Evolutionary conservation across 2,797 vertebrate species (phyloP), one percentile per base, ranked within the genome.

Genomic region (Tolypeutes matacus): DNA sequence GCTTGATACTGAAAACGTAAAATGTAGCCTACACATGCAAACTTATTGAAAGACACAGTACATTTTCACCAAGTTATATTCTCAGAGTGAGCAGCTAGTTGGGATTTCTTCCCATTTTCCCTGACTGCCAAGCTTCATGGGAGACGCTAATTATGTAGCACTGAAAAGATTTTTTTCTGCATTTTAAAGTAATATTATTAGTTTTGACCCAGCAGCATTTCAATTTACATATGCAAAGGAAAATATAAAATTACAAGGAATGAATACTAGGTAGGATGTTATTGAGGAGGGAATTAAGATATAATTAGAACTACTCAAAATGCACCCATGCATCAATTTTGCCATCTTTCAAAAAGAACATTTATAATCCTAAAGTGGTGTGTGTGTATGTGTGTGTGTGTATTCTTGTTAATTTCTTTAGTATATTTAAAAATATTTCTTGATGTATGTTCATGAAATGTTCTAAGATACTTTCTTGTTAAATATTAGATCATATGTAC

Each of bases 11-110:
- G 39, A 85, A 96, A 87, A 87, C 23, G 25, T 95, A 53, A 96
- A 95, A 82, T 89, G 70, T 34, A 88, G 81, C 56, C 73, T 65
- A 78, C n/a, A 53, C n/a, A 36, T 92, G 23, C 4, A 69, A 91
- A 77, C 46, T 65, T 84, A 11, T 56, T 97, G 67, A 86, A 95
- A 93, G 51, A 77, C 62, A 88, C 91, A 77, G 60, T 75, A 39
- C 10, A 34, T 93, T 97, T 93, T 91, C 58, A 86, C 65, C 36
- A 88, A 20, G 18, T 91, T 92, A 77, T 53, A 56, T 51, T 84
- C 29, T 90, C 56, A 86, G 78, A 73, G 17, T 86, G 34, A 78
- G 29, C 80, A 49, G 17, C 27, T 64, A 39, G 7, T 94, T 60
- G 86, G 34, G 65, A 85, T 95, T 93, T 80, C 64, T 29, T 70